Conservation (phyloP, 2,113 vertebrate genomes). For the Sebastes schlegelii region DNA sequence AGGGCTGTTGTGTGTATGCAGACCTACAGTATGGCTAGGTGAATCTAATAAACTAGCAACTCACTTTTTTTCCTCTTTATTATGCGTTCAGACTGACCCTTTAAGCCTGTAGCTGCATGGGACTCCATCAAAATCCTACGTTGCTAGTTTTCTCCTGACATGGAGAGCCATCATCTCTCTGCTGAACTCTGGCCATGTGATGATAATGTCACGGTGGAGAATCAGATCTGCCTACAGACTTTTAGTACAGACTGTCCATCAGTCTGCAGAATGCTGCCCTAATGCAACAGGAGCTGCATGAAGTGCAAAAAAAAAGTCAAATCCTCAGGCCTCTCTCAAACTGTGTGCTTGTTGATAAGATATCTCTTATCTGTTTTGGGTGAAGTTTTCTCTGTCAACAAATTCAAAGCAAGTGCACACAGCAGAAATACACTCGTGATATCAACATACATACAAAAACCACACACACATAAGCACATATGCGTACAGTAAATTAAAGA, state of each 20-base stretch:
- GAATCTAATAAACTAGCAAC: neutral
- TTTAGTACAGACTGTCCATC: neutral
- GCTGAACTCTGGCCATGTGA: slow-evolving; percentile 18
- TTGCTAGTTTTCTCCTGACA: neutral
- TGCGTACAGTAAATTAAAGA: neutral
- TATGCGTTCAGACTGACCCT: neutral
- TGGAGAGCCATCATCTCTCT: neutral
- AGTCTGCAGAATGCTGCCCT: neutral
- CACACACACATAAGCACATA: neutral
- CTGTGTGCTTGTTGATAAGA: slow-evolving; percentile 34
- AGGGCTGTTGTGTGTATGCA: neutral
- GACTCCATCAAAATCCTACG: neutral
- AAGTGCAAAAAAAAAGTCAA: neutral
- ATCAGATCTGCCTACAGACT: slow-evolving; percentile 16
- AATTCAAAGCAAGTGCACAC: slow-evolving; percentile 12
- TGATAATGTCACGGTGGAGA: slow-evolving; percentile 17
- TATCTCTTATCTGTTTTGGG: slow-evolving; percentile 44
- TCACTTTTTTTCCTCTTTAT: neutral
- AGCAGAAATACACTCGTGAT: slow-evolving; percentile 7
- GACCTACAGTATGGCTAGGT: neutral
- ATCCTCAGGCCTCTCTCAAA: slow-evolving; percentile 22
- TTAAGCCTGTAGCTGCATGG: neutral
- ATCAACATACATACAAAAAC: neutral
- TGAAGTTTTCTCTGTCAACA: slow-evolving; percentile 40
- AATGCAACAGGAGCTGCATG: slow-evolving; percentile 12